Evolutionary conservation across 2,113 vertebrate genomes (phyloP).

Genomic region (Sinocyclocheilus anshuiensis): DNA sequence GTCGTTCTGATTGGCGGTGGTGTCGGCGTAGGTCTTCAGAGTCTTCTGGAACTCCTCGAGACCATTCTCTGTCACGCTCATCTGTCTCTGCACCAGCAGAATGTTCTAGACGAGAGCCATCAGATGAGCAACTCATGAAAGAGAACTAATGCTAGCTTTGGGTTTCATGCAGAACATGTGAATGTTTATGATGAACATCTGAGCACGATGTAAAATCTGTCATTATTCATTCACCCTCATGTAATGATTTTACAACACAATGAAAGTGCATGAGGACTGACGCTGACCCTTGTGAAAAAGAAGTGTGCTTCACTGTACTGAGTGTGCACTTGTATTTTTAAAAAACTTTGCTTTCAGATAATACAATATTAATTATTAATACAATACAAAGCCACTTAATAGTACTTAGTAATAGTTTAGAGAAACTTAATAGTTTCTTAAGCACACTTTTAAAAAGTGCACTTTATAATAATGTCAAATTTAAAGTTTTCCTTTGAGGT

Average conservation of each 20-base stretch:
- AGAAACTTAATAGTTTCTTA: no score
- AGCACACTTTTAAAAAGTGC: no score
- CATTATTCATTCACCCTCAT: neutral
- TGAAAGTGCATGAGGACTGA: neutral
- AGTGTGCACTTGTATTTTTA: no score
- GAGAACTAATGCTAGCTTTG: neutral
- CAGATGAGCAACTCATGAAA: no score
- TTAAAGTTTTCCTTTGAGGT: neutral
- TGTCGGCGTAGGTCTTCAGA: conserved; percentile 82
- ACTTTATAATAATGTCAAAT: neutral
- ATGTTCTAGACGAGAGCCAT: conserved; percentile 78
- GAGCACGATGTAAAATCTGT: neutral
- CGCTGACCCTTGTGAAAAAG: neutral
- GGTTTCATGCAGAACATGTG: no score
- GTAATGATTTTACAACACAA: neutral
- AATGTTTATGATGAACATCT: neutral
- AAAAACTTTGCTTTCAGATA: no score
- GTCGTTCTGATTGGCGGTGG: conserved; percentile 81
- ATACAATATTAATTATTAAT: neutral
- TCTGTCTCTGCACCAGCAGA: conserved; percentile 91
- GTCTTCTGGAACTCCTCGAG: conserved; percentile 83
- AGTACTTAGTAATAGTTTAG: neutral
- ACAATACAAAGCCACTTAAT: neutral
- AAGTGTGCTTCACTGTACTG: no score
- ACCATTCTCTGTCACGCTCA: conserved; percentile 78